phyloP scores from a whole-genome alignment of 2,113 vertebrate genomes.

The Pelodiscus sinensis region DNA sequence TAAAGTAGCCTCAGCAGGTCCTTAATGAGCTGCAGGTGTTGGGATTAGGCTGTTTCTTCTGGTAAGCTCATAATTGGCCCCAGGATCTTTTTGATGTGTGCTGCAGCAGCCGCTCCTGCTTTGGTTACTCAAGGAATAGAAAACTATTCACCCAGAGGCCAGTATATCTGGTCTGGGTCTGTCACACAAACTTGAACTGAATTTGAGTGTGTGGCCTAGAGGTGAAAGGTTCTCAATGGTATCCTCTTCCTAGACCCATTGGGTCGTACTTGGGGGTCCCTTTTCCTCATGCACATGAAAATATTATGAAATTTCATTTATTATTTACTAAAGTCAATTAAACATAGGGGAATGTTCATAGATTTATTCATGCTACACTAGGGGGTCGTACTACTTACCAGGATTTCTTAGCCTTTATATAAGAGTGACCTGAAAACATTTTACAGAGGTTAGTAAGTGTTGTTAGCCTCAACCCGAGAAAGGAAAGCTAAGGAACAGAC shows the following conservation, averaged over 20 bases:
- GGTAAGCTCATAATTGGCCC: too few species aligned
- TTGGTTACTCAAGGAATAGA: too few species aligned
- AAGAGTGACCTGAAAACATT: background rate
- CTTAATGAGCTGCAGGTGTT: too few species aligned
- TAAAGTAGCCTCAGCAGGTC: too few species aligned
- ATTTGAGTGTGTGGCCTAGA: background rate
- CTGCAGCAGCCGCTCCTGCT: too few species aligned
- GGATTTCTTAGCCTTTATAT: background rate
- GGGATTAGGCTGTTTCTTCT: too few species aligned
- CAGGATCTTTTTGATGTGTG: too few species aligned
- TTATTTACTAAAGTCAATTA: background rate
- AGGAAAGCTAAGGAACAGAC: background rate
- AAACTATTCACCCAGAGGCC: too few species aligned
- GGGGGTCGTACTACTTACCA: background rate
- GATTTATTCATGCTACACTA: background rate
- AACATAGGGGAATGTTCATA: background rate
- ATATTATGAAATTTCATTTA: background rate
- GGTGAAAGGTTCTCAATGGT: background rate
- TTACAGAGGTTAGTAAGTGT: background rate
- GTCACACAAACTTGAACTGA: background rate
- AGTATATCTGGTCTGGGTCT: too few species aligned
- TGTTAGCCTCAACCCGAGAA: background rate
- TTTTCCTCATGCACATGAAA: background rate
- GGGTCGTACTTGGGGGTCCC: background rate
- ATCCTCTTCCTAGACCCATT: background rate